Evolutionary conservation across 2,888 invertebrate species (phyloP), one percentile per base, ranked within the genome.

Genomic region (Cephus nigrinus): DNA sequence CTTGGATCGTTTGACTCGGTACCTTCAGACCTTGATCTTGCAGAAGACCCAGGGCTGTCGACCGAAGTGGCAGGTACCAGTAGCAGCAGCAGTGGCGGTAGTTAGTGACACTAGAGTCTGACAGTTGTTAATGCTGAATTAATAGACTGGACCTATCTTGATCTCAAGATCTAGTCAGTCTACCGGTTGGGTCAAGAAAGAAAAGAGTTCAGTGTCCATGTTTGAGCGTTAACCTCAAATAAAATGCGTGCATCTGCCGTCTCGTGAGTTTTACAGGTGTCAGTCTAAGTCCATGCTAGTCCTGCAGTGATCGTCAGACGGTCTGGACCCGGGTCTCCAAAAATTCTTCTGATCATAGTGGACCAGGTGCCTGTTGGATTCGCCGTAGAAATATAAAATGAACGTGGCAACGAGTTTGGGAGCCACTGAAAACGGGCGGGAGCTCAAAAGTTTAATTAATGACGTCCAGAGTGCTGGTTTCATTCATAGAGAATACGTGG

Each of bases 391-490:
- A 23, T 2, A 2, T 23, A 55, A 55, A 5, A 55, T 9, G 23
- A 55, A 55, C 23, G 15, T 23, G 40, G 40, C 40, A 15, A 5
- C 1, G 9, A 23, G 55, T 55, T 55, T 55, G 55, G 55, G 55
- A 55, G 55, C 55, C 55, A 23, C 55, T 55, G 55, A 23, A 55
- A 23, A 55, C 55, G 55, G 55, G 55, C 83, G 82, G 87, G 85
- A 87, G 86, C 86, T 81, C 76, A 84, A 84, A 87, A 87, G 82
- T 88, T 85, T 88, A 88, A 88, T 88, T 88, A 88, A 88, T 88
- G 87, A 88, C 84, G 81, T 78, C 76, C 75, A 73, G 75, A 80
- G 76, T 82, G 80, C 74, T 78, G 83, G 84, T 87, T 55, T 88
- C 88, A 88, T 88, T 88, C 88, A 88, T 88, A 86, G 85, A 84